Conservation (phyloP, 2,113 vertebrate species). For the Electrona antarctica region DNA sequence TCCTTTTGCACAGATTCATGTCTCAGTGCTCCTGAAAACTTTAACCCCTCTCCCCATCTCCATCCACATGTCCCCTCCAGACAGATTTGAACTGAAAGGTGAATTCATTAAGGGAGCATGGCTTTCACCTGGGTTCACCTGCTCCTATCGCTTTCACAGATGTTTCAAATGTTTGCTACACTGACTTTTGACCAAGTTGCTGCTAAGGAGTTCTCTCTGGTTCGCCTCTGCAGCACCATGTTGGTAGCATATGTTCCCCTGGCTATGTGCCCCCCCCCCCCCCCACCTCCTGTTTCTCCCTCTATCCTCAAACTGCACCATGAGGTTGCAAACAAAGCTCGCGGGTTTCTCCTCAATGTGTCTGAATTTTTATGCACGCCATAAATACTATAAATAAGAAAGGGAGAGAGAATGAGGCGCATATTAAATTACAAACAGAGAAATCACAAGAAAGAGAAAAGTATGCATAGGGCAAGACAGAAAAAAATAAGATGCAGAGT, state of each 20-base stretch:
- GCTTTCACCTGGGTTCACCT: slow-evolving; percentile 8
- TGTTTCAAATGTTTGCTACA: slow-evolving; percentile 22
- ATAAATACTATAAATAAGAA: slow-evolving; percentile 34
- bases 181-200: slow-evolving; percentile 23
- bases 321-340: slow-evolving; percentile 35
- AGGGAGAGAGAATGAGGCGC: slow-evolving; percentile 13
- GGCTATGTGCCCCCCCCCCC: slow-evolving; percentile 42
- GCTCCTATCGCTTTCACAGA: slow-evolving; percentile 12
- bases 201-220: slow-evolving; percentile 18
- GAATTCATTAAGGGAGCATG: background rate
- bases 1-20: no score
- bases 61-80: no score
- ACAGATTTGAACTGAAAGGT: background rate
- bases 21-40: no score
- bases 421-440: slow-evolving; percentile 5
- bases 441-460: background rate
- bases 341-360: slow-evolving; percentile 23
- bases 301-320: slow-evolving; percentile 24
- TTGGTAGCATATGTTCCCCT: slow-evolving; percentile 34
- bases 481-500: slow-evolving; percentile 1
- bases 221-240: slow-evolving; percentile 26
- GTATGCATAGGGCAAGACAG: background rate
- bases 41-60: no score
- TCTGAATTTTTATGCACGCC: slow-evolving; percentile 43
- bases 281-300: slow-evolving; percentile 15